Evolutionary conservation across 2,888 invertebrate species (phyloP).

Genomic region (Tortricodes alternella): DNA sequence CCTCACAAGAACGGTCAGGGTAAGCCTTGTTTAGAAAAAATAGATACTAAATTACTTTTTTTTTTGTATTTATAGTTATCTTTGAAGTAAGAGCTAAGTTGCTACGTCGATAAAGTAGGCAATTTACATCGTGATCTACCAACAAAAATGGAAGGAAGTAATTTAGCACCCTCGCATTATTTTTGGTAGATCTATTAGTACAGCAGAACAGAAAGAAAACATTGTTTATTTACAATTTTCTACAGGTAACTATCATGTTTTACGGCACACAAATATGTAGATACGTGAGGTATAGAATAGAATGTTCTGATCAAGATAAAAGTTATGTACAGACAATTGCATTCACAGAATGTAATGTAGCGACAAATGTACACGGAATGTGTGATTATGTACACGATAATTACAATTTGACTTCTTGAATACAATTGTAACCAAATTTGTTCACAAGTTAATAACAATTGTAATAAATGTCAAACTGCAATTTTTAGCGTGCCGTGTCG

Average conservation of each 20-base stretch:
- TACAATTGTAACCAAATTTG: neutral
- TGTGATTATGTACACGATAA: constrained; percentile 28
- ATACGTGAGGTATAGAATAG: neutral
- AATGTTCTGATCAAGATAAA: constrained; percentile 7
- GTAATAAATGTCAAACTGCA: constrained; percentile 7
- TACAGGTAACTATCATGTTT: neutral
- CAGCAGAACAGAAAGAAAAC: too few relatives aligned
- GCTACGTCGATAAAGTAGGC: neutral
- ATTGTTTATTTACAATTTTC: neutral
- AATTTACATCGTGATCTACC: constrained; percentile 4
- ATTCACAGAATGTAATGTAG: constrained; percentile 23
- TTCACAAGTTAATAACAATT: neutral
- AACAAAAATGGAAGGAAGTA: too few relatives aligned
- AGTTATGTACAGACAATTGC: constrained; percentile 24
- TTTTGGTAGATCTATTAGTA: too few relatives aligned
- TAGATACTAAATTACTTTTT: neutral
- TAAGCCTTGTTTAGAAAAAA: too few relatives aligned
- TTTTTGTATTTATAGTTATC: neutral
- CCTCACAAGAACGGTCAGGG: too few relatives aligned
- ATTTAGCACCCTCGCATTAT: too few relatives aligned
- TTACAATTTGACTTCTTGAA: constrained; percentile 14
- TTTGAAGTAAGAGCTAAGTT: neutral
- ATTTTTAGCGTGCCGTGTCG: constrained; percentile 1
- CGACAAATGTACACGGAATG: neutral
- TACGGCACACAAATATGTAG: neutral